Percentiles rank a stretch among this genome's conserved stretches.
Conservation (phyloP, 1,140 invertebrate genomes). For the Platyura marginata region DNA sequence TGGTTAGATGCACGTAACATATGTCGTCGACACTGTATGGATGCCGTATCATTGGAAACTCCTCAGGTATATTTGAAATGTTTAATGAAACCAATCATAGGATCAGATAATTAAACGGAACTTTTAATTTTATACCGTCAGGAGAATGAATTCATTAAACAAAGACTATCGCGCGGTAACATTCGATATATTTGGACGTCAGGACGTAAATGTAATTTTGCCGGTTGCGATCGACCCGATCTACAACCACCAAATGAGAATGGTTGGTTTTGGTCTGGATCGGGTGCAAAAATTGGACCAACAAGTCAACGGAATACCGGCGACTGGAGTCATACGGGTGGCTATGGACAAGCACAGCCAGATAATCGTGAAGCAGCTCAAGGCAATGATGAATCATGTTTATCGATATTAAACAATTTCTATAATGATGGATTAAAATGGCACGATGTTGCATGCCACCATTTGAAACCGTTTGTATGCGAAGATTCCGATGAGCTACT, state of each 20-base stretch:
- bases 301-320: constrained; percentile 72
- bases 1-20: constrained; percentile 83
- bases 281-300: constrained; percentile 71
- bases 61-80: constrained; percentile 33
- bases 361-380: constrained; percentile 80
- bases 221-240: constrained; percentile 71
- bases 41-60: constrained; percentile 76
- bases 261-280: constrained; percentile 88
- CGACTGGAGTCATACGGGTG: constrained; percentile 74
- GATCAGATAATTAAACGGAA: no score
- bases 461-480: constrained; percentile 82
- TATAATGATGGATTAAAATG: constrained; percentile 84
- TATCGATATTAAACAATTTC: constrained; percentile 81
- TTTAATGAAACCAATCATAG: constrained; percentile 7
- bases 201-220: constrained; percentile 80
- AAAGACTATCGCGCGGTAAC: constrained; percentile 53
- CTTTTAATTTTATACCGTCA: constrained; percentile 12
- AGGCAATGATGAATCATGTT: constrained; percentile 66
- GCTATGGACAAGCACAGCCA: constrained; percentile 66
- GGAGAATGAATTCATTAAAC: constrained; percentile 80
- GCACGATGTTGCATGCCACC: constrained; percentile 80
- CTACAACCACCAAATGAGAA: constrained; percentile 74
- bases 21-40: constrained; percentile 82
- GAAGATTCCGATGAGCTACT: constrained; percentile 84
- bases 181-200: constrained; percentile 76